Base-by-base conservation (phyloP, 2,797 vertebrate genomes). In the Diglossa cyanea region DNA sequence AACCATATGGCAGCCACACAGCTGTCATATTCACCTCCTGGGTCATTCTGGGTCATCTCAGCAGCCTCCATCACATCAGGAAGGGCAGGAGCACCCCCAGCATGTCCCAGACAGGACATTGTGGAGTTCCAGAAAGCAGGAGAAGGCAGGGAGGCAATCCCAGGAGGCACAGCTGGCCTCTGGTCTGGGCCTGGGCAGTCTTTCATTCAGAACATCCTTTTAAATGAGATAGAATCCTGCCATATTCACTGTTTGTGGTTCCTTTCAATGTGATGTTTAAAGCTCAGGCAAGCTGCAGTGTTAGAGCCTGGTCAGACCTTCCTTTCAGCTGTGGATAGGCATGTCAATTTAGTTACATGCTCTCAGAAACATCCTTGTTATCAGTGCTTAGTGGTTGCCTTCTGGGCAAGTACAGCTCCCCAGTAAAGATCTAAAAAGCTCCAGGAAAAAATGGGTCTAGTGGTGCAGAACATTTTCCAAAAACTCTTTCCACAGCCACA, bases 41-140 rank as follows among this genome's bases (percentile, higher is more conserved):
- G 35, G 33, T 62, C 53, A 15, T 17, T 31, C 17, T 28, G 62
- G 65, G 23, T 53, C 57, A 10, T 28, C 60, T 66, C 55, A 77
- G n/a, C 62, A 61, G 19, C 39, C 42, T 91, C 39, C 47, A 26
- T n/a, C 21, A 6, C 7, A 48, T 47, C 54, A 50, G 9, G 4
- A 68, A 86, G 25, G 33, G 17, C 20, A 18, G 16, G 35, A 75
- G 30, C 51, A 30, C 23, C 23, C 57, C 21, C 50, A 42, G 30
- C 21, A 8, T 10, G 9, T 68, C 51, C 35, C 0, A 3, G 19
- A 35, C 0, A 0, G 65, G 35, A 68, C 5, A 4, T 19, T 5
- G 4, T 23, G 39, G 35, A 78, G 42, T 71, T 81, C 39, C 54
- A 65, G 35, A 58, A 61, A 72, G 81, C 33, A 53, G n/a, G 37